A percentile compares a stretch with the other conserved stretches of the same genome.
phyloP scores from a whole-genome alignment of 1,140 invertebrate species.

The Meloidogyne hapla region DNA sequence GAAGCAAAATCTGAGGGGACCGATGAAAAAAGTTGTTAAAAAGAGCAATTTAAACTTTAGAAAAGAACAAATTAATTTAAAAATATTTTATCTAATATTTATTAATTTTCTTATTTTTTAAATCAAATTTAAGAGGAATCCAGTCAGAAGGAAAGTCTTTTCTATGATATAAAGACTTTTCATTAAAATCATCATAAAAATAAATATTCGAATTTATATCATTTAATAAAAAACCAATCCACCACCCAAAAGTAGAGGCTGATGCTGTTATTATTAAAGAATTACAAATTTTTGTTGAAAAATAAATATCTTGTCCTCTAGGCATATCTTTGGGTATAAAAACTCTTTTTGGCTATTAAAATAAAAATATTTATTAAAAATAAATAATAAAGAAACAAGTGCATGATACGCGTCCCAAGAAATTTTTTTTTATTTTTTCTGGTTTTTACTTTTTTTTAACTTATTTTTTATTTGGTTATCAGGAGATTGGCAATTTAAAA shows the following conservation, averaged over 20 bases:
- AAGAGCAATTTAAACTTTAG: too few relatives aligned
- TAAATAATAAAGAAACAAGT: not conserved
- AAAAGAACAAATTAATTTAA: too few relatives aligned
- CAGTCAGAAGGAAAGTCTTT: not conserved
- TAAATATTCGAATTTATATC: not conserved
- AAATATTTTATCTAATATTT: not conserved
- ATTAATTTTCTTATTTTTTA: not conserved
- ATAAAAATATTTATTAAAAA: not conserved
- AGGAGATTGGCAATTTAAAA: too few relatives aligned
- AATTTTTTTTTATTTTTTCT: too few relatives aligned
- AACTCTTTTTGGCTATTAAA: not conserved
- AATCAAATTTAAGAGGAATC: not conserved
- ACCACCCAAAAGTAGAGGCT: slow-evolving; percentile 36
- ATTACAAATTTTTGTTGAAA: slow-evolving; percentile 15
- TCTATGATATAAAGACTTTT: not conserved
- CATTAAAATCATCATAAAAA: not conserved
- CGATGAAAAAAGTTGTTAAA: too few relatives aligned
- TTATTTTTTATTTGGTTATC: too few relatives aligned
- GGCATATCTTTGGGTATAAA: slow-evolving; percentile 1
- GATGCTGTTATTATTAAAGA: slow-evolving; percentile 27
- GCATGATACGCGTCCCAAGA: too few relatives aligned
- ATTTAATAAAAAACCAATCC: slow-evolving; percentile 40
- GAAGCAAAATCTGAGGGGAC: too few relatives aligned
- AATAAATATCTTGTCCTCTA: not conserved
- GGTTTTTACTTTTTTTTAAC: too few relatives aligned